Evolutionary conservation across 2,113 vertebrate genomes (phyloP), one percentile per base, ranked within the genome.

Genomic region (Poeciliopsis prolifica): DNA sequence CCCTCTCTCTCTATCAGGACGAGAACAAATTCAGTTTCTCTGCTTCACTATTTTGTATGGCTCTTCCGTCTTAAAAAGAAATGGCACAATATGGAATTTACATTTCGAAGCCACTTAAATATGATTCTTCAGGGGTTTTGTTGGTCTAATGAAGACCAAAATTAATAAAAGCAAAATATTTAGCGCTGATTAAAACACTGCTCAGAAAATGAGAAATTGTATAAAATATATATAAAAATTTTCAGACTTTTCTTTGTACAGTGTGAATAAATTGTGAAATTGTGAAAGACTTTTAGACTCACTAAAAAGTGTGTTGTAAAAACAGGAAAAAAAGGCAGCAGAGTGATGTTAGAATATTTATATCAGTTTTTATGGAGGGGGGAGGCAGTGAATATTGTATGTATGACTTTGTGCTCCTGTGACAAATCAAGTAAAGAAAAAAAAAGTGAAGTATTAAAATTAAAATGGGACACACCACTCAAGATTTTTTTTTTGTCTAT

Each of bases 201-300:
- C 79, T 82, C 68, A 86, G 65, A 74, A 87, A 90, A 80, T 65
- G 54, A 86, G 64, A 72, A 74, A 84, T 89, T 92, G 86, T 87
- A 86, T 76, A 82, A n/a, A 88, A 35, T 35, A 35, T 35, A 35
- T 35, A 35, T 35, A 37, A 12, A 37, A 3, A 37, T 85, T 91
- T 81, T 79, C 77, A 76, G 89, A 85, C 75, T 77, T 66, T 61
- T 79, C 65, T 86, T 81, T 94, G 88, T 95, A 94, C 79, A 92
- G 89, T 93, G 94, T 93, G 91, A 81, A 93, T 92, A 89, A 65
- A 60, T 82, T 48, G 44, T 76, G 70, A 42, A 42, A 68, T 72
- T 90, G 86, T 89, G 76, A 81, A 72, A 69, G 68, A 77, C 81
- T 79, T 85, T 78, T 84, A 78, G 77, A 81, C 77, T 80, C 35